Percentiles rank a stretch among this genome's conserved stretches.
Evolutionary conservation across 2,888 invertebrate species (phyloP).

Genomic region (Dynastes hyllus): DNA sequence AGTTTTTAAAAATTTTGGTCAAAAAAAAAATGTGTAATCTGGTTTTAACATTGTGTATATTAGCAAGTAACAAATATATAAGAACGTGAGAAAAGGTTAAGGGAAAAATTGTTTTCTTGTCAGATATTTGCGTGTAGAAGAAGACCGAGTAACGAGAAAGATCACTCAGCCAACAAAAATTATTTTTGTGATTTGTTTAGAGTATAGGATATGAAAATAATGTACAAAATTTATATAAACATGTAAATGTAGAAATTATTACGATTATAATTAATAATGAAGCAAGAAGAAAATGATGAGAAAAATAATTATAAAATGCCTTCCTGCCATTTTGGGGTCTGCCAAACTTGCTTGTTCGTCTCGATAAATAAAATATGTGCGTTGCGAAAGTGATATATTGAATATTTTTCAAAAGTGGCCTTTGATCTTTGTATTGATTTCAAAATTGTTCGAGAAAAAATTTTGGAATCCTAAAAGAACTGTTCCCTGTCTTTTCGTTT

Average conservation of each 20-base stretch:
- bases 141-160: conserved; percentile 48
- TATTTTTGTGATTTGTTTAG: conserved; percentile 74
- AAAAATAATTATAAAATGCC: conserved; percentile 73
- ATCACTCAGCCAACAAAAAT: conserved; percentile 69
- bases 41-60: conserved; percentile 35
- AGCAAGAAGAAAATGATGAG: conserved; percentile 65
- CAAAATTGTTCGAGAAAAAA: conserved; percentile 58
- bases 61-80: conserved; percentile 6
- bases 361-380: conserved; percentile 61
- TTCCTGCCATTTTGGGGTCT: conserved; percentile 79
- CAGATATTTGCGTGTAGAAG: conserved; percentile 14
- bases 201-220: conserved; percentile 70
- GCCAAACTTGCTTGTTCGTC: conserved; percentile 68
- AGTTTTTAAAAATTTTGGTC: too few relatives aligned
- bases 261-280: conserved; percentile 62
- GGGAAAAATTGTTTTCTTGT: conserved; percentile 29
- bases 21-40: too few relatives aligned
- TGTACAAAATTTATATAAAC: conserved; percentile 74
- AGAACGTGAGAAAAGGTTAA: conserved; percentile 7
- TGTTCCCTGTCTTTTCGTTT: conserved; percentile 50
- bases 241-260: conserved; percentile 72
- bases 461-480: conserved; percentile 61
- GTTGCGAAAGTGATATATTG: conserved; percentile 67
- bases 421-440: conserved; percentile 66
- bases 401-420: conserved; percentile 71